Evolutionary conservation across 2,888 invertebrate genomes (phyloP).

Genomic region (Limnephilus auricula): DNA sequence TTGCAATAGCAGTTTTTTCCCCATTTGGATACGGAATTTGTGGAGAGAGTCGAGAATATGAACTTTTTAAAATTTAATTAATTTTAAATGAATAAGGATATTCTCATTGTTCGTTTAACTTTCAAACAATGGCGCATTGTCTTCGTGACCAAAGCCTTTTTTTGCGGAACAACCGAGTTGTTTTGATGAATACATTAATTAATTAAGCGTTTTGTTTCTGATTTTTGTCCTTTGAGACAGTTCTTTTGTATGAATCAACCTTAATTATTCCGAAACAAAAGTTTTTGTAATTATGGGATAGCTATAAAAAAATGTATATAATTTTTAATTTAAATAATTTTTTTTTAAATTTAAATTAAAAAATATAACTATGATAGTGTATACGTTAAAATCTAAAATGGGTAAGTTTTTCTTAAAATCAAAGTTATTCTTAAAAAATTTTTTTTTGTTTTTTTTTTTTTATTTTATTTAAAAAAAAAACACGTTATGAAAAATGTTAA

Average conservation of each 20-base stretch:
- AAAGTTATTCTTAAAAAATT: too few relatives aligned
- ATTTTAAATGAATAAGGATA: not conserved
- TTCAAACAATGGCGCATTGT: not conserved
- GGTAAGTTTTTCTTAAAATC: too few relatives aligned
- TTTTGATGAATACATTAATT: not conserved
- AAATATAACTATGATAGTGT: too few relatives aligned
- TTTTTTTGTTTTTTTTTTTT: too few relatives aligned
- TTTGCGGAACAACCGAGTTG: not conserved
- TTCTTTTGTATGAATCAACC: not conserved
- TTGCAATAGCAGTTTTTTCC: too few relatives aligned
- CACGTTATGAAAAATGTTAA: too few relatives aligned
- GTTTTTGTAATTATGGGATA: not conserved
- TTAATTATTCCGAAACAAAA: not conserved
- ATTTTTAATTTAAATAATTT: too few relatives aligned
- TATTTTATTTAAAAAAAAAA: too few relatives aligned
- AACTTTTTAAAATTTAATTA: not conserved
- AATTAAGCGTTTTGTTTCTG: not conserved
- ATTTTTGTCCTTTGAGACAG: not conserved
- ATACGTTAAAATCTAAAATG: too few relatives aligned
- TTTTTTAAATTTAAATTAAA: too few relatives aligned
- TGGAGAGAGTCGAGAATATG: not conserved
- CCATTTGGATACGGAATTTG: not conserved
- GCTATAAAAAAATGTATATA: too few relatives aligned
- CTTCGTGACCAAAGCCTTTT: not conserved
- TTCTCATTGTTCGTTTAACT: not conserved